Evolutionary conservation across 92 coral and sea anemone genomes (phyloP).

Genomic region (Heteractis magnifica): DNA sequence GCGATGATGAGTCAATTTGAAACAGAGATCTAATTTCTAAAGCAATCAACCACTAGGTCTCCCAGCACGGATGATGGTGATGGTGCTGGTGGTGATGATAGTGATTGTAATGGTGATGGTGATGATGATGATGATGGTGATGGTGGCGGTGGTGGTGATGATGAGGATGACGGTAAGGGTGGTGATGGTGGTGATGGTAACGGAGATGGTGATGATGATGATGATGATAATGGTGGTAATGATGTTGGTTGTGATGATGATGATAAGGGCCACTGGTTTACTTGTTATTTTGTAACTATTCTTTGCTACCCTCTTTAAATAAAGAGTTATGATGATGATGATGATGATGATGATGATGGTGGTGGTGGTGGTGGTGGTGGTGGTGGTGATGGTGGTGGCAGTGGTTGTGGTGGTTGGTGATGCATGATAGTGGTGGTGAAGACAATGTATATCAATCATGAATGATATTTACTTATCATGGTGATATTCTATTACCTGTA

Average conservation of each 20-base stretch:
- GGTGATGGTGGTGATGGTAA: neutral
- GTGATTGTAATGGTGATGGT: no score
- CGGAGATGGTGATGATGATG: neutral
- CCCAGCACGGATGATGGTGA: no score
- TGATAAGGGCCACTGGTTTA: neutral
- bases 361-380: neutral
- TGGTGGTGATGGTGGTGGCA: neutral
- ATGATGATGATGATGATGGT: neutral
- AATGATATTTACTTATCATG: no score
- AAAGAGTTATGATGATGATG: neutral
- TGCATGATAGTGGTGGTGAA: neutral
- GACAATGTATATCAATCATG: neutral
- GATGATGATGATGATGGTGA: no score
- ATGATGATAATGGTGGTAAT: neutral
- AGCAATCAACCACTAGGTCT: no score
- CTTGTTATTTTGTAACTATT: no score
- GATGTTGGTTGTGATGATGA: neutral
- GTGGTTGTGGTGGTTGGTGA: neutral
- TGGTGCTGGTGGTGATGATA: no score
- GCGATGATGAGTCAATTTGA: no score
- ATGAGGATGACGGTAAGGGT: neutral
- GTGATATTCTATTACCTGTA: conserved; percentile 35
- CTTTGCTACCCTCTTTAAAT: no score
- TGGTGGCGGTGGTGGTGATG: neutral
- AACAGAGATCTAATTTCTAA: no score